These are phyloP conservation scores for Halesus radiatus DNA, from an alignment of 1,140 invertebrate species.

Conservation along the genomic window DNA sequence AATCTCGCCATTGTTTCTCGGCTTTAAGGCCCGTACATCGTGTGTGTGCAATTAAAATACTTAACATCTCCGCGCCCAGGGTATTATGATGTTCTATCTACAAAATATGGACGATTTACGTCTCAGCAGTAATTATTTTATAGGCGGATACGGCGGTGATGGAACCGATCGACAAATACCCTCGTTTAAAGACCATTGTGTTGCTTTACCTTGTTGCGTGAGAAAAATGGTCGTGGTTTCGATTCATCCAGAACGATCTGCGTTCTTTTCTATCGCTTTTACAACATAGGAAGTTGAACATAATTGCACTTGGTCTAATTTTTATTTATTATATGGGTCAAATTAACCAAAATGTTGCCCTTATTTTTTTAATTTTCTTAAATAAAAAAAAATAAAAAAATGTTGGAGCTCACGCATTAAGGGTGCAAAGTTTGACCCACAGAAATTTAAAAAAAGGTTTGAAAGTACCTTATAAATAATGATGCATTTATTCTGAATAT, in stretches of 20 bases:
- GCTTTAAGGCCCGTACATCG: neutral
- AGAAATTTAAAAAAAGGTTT: too few species aligned
- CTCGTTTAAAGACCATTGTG: conserved; percentile 1
- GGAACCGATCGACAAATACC: neutral
- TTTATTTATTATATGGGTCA: neutral
- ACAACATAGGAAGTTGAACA: too few species aligned
- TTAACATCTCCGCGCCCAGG: neutral
- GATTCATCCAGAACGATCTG: conserved; percentile 1
- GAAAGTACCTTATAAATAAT: too few species aligned
- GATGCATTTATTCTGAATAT: too few species aligned
- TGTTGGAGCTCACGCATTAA: too few species aligned
- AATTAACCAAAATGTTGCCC: neutral
- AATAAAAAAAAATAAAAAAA: too few species aligned
- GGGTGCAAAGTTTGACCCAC: too few species aligned
- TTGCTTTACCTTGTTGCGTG: neutral
- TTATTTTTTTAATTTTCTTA: too few species aligned
- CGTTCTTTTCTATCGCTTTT: neutral
- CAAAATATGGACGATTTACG: neutral
- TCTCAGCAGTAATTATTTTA: conserved; percentile 10
- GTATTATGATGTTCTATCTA: neutral
- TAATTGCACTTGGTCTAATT: too few species aligned
- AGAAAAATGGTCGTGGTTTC: neutral
- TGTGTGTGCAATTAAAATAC: conserved; percentile 1
- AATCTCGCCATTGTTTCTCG: conserved; percentile 15
- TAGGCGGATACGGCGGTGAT: neutral